Evolutionary conservation across 2,888 invertebrate genomes (phyloP), one percentile per base, ranked within the genome.

Genomic region (Cryptophagus acutangulus): DNA sequence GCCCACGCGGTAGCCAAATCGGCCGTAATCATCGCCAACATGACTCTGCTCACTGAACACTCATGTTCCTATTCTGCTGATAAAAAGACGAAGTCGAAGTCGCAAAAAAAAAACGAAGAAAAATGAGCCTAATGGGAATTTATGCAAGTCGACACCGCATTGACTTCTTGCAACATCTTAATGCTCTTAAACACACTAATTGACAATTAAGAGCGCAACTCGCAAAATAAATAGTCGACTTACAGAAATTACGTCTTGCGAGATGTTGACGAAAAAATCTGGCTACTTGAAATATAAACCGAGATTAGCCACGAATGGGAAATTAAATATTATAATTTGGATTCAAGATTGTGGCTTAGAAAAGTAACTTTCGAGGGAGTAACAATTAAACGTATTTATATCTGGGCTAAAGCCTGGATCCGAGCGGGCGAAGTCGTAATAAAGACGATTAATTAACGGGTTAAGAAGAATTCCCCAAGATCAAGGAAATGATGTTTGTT

Each of bases 1-100:
- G 49, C 64, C 63, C 60, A 63, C 63, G 59, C 61, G 54, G 43
- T 40, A 45, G 48, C 51, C 51, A 50, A 55, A 55, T 55, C 57
- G 54, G 53, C 55, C 55, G 55, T 58, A 63, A 63, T 65, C 63
- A 61, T 58, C 58, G 55, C 47, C 54, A 51, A 63, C 65, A 62
- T 61, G 64, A 58, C 57, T 63, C 15, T 31, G 26, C 58, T 63
- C 65, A 64, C 48, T 63, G 65, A 64, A 59, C 64, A 63, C 58
- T 58, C 63, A 59, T 65, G 65, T 63, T 59, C 56, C 53, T 55
- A 52, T 57, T 56, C 58, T 51, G 46, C 52, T 59, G 63, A 64
- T 63, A 63, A 60, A 57, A 26, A 26, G 26, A 26, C 26, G 12
- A 26, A 26, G 12, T 26, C n/a, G 12, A 43, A 26, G 12, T 26